Evolutionary conservation across 2,888 invertebrate species (phyloP), one percentile per base, ranked within the genome.

Genomic region (Drosophila villosipedis): DNA sequence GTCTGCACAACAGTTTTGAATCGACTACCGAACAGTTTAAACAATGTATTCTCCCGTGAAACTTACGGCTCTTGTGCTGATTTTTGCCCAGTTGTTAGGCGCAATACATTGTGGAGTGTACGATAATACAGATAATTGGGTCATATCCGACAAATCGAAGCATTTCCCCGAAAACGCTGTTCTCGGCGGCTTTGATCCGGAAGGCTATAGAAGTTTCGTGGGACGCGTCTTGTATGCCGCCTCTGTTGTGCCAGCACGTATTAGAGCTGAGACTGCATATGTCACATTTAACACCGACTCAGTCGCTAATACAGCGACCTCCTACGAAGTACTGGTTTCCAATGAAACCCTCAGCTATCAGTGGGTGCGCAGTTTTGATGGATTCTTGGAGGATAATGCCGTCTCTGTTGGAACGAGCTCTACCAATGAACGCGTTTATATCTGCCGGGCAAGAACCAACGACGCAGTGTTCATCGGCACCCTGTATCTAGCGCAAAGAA

Each of bases 171-270:
- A 78, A 0, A 60, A 64, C 12, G 75, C 65, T 1, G 73, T 83
- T 3, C 14, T 75, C 0, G 87, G 84, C 4, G 87, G 83, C 22
- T 22, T 66, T 7, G 82, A 83, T 58, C 22, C 84, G 0, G 33
- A 62, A 0, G 86, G 86, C n/a, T 83, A 83, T 50, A 57, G 81
- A 41, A 83, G 49, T 66, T 83, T 49, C 47, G 86, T 83, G 30
- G 83, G 82, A 6, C 86, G 83, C 19, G 53, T 55, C 0, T 0
- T 1, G 0, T 72, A 72, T 52, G 30, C 30, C n/a, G 54, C 37
- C 30, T 61, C 50, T 4, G 14, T 82, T 6, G 19, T 78, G 43
- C 83, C 83, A 1, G 83, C 84, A 0, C 82, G 83, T 3, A 54
- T 83, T 16, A 54, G 69, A 1, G 67, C 86, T 2, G 84, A 83